phyloP scores from a whole-genome alignment of 2,888 invertebrate species.

The Junonia oenone region DNA sequence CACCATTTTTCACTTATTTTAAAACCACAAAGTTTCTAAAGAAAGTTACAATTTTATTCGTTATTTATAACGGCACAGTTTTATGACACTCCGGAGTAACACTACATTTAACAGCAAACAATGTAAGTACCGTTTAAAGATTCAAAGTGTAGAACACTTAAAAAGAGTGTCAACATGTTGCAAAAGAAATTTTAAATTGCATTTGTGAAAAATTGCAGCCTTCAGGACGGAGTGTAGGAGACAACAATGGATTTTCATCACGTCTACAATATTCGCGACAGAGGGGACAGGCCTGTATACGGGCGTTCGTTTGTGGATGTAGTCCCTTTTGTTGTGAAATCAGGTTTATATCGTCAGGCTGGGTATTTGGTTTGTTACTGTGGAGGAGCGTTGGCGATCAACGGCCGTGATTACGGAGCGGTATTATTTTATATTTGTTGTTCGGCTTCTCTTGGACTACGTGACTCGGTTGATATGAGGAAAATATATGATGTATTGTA shows the following conservation, averaged over 20 bases:
- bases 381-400: background rate
- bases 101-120: slow-evolving; percentile 4
- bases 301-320: slow-evolving; percentile 26
- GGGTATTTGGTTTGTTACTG: background rate
- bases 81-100: background rate
- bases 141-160: slow-evolving; percentile 12
- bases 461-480: no score
- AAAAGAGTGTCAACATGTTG: slow-evolving; percentile 4
- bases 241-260: slow-evolving; percentile 32
- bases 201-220: slow-evolving; percentile 23
- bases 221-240: slow-evolving; percentile 11
- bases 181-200: slow-evolving; percentile 20
- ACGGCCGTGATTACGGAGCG: background rate
- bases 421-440: no score
- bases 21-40: background rate
- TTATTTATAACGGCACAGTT: background rate
- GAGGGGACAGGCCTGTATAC: slow-evolving; percentile 24
- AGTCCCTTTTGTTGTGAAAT: slow-evolving; percentile 18
- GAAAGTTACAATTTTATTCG: background rate
- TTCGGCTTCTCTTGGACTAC: no score
- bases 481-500: no score
- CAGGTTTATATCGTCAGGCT: slow-evolving; percentile 13
- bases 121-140: slow-evolving; percentile 15
- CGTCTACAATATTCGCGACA: slow-evolving; percentile 26
- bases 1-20: background rate